Base-by-base conservation (phyloP, 2,888 invertebrate species). In the Ormyrus nitidulus region DNA sequence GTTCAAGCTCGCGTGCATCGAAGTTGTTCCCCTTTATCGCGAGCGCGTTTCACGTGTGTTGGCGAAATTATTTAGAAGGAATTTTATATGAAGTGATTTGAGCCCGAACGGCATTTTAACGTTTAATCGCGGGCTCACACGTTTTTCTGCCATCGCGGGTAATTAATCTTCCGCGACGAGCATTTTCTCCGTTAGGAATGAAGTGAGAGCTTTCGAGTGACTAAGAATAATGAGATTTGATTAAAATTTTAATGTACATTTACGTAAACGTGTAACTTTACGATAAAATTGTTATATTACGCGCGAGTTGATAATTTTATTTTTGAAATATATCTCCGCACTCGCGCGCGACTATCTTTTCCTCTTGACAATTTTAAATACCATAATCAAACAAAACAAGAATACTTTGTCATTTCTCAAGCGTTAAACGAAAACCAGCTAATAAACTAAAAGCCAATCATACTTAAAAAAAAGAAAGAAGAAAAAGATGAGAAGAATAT, bases 31-130 rank as follows among this genome's bases (percentile, higher is more conserved):
- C 34, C 49, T 13, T 64, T 75, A 54, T 66, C 74, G 54, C 19
- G 44, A 61, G 46, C 66, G 48, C 58, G 74, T 71, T 70, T 68
- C 34, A 34, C 51, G 54, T 13, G 34, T 34, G 19, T 13, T 11
- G 44, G 54, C n/a, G 13, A 68, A 68, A 68, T 68, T 54, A 54
- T 68, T 68, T 68, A 53, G 54, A 44, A 66, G 44, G 11, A 68
- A n/a, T 68, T 68, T 68, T 44, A 34, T 34, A 6, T 6, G 66
- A 8, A 49, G n/a, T 48, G 54, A 54, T 68, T 53, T 13, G n/a
- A 68, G 68, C 10, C 54, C 44, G 68, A 54, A 34, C 9, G 48
- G 51, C 53, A 34, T 53, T 66, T 66, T 64, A 64, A 61, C 48
- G 51, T 66, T 66, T 53, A 66, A 66, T 66, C 59, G 9, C 58